These are phyloP conservation scores for Hydractinia echinata DNA, from an alignment of 30 jellyfish, hydroid and myxozoan species.

Conservation along the genomic window DNA sequence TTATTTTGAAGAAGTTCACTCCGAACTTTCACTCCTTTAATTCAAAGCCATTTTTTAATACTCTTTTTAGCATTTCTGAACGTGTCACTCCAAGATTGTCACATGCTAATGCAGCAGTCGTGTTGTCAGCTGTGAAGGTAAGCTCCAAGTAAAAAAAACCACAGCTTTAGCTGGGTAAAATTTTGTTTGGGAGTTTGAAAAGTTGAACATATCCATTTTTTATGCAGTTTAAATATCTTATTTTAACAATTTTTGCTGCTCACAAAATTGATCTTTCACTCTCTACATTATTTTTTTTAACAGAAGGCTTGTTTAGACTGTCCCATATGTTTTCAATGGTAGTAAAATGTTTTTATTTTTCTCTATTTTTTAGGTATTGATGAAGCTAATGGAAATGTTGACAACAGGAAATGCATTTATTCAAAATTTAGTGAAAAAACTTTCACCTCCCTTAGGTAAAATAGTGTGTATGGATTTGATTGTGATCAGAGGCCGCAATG, in stretches of 20 bases:
- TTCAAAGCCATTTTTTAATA: background rate
- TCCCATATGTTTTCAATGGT: no score
- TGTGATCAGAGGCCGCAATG: no score
- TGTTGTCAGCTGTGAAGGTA: constrained; percentile 93
- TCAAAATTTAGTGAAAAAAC: constrained; percentile 64
- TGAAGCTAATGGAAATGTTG: constrained; percentile 97
- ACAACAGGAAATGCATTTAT: constrained; percentile 58
- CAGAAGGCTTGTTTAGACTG: background rate
- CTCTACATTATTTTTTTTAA: background rate
- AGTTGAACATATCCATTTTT: no score
- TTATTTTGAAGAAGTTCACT: background rate
- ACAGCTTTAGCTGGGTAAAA: no score
- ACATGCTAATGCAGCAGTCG: constrained; percentile 99
- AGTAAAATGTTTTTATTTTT: no score
- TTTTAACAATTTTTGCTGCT: no score
- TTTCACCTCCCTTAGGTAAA: constrained; percentile 97
- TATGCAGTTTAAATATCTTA: no score
- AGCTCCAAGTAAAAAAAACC: background rate
- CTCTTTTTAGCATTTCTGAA: constrained; percentile 78
- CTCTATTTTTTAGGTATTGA: constrained; percentile 57
- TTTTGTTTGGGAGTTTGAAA: no score
- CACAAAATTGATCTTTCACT: background rate
- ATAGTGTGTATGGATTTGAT: background rate
- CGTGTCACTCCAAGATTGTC: constrained; percentile 95
- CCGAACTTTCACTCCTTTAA: background rate